Evolutionary conservation across 2,113 vertebrate genomes (phyloP).

Genomic region (Orthonyx spaldingii): DNA sequence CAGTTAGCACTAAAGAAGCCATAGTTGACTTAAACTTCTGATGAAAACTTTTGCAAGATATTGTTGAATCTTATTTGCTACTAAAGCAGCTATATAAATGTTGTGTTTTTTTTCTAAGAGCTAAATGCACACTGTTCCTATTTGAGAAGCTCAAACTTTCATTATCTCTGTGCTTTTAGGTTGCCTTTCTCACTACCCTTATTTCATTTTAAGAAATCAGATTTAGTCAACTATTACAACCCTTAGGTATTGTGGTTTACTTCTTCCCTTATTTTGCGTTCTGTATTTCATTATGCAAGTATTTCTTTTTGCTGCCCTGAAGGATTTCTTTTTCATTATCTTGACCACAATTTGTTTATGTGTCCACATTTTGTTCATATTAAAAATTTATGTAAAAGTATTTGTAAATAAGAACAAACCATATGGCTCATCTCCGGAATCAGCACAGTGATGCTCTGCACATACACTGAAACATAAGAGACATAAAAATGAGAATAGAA

Average conservation of each 20-base stretch:
- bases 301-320: not conserved
- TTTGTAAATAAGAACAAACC: not conserved
- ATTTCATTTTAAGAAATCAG: slow-evolving; percentile 32
- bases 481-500: not conserved
- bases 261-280: not conserved
- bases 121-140: not conserved
- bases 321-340: slow-evolving; percentile 33
- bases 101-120: not conserved
- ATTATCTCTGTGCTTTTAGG: not conserved
- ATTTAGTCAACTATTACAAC: not conserved
- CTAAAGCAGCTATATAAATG: not conserved
- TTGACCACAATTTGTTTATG: slow-evolving; percentile 19
- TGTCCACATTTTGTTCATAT: not conserved
- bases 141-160: not conserved
- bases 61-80: not conserved
- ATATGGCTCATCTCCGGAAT: not conserved
- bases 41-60: not conserved
- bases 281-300: slow-evolving; percentile 6
- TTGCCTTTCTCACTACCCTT: not conserved
- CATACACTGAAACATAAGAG: not conserved
- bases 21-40: not conserved
- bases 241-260: not conserved
- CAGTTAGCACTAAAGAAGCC: not conserved
- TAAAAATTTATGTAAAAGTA: not conserved
- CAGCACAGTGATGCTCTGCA: not conserved